Base-by-base conservation (phyloP, 2,113 vertebrate genomes). In the Artemisiospiza belli region DNA sequence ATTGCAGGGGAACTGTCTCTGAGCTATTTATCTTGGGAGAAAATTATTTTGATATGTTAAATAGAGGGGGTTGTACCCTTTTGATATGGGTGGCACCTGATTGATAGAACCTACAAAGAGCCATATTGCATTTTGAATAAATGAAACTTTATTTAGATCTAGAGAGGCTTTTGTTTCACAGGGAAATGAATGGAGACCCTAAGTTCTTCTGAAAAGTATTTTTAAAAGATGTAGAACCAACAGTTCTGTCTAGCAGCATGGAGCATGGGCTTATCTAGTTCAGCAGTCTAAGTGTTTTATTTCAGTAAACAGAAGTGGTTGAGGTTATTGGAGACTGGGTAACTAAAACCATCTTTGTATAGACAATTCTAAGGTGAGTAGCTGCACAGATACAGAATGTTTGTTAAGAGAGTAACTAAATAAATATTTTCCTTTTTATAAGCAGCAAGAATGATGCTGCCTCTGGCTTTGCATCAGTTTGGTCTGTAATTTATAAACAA, bases 1-100 rank as follows among this genome's bases (percentile, higher is more conserved):
- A 43, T 93, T 92, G 55, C 66, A 77, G 69, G 63, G 73, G 37
- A 90, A 90, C 92, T 86, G 72, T 81, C 72, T 92, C 64, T 72
- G 79, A 88, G 85, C 69, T 78, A 78, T 94, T 95, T 93, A 58
- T 94, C 92, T 78, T 81, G 75, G 67, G 85, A 80, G 63, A 62
- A 94, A 88, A 93, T 88, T 57, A 94, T 93, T 93, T 88, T 78
- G 64, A 61, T 91, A 67, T 43, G 58, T 55, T 87, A 77, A 94
- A 68, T 77, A 81, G 19, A 46, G 18, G 8, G 47, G 19, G 5
- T 10, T 69, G 31, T 20, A 16, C 21, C 19, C 28, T 81, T 84
- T 86, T 74, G 18, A 78, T 68, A 21, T 61, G 39, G n/a, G 15
- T 47, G 46, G 20, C 61, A 52, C n/a, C 31, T 63, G 72, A 44